phyloP scores from a whole-genome alignment of 2,797 vertebrate species.

The Lepilemur septentrionalis region DNA sequence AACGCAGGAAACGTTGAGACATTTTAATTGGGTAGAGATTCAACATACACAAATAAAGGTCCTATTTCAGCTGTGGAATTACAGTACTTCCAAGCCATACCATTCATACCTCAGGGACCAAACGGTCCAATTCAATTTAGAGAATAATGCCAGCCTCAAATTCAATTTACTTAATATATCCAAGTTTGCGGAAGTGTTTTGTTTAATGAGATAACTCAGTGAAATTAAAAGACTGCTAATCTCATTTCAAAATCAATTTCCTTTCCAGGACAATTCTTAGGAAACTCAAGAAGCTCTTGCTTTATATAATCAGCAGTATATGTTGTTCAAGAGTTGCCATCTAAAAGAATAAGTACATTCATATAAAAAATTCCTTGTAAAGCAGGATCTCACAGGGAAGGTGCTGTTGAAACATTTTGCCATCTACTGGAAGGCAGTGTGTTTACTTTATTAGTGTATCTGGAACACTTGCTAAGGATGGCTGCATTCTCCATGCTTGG shows the following conservation, averaged over 20 bases:
- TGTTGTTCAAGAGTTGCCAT: not conserved
- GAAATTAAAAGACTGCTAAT: slow-evolving; percentile 4
- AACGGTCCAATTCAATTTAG: not conserved
- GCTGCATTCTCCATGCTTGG: not conserved
- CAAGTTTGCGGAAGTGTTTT: not conserved
- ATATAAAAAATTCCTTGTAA: not conserved
- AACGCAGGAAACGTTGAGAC: slow-evolving; percentile 26
- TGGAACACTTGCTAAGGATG: not conserved
- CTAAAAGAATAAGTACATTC: slow-evolving; percentile 31
- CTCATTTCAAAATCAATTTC: slow-evolving; percentile 44
- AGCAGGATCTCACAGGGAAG: slow-evolving; percentile 35
- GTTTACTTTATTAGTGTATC: not conserved
- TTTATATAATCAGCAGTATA: slow-evolving; percentile 31
- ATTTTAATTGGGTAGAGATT: not conserved
- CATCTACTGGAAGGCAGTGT: not conserved
- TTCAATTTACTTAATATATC: not conserved
- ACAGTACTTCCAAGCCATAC: not conserved
- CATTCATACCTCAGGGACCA: not conserved
- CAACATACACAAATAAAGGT: not conserved
- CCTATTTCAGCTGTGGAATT: not conserved
- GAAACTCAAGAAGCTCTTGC: not conserved
- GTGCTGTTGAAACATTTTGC: not conserved
- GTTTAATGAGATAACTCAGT: not conserved
- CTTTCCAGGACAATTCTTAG: not conserved
- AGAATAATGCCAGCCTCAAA: slow-evolving; percentile 31